These are phyloP conservation scores for Dicyrtoma fusca DNA, from an alignment of 2,888 invertebrate genomes.

Conservation along the genomic window DNA sequence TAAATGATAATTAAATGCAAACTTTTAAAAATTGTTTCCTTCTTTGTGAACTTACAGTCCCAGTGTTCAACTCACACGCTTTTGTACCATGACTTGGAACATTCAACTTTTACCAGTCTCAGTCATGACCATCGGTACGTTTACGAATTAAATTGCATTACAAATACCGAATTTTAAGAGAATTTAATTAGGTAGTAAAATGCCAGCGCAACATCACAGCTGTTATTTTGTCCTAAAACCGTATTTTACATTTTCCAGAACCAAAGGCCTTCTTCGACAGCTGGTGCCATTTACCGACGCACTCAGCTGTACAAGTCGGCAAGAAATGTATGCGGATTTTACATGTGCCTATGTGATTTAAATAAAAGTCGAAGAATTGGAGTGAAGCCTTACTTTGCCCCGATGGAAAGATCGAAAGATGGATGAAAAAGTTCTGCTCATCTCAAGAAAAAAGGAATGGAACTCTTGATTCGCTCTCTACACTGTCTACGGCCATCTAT, in stretches of 20 bases:
- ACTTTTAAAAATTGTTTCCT: conserved; percentile 38
- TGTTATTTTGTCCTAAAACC: too few relatives aligned
- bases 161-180: too few relatives aligned
- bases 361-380: background rate
- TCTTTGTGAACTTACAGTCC: conserved; percentile 59
- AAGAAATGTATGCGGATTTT: conserved; percentile 54
- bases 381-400: too few relatives aligned
- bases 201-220: too few relatives aligned
- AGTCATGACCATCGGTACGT: conserved; percentile 61
- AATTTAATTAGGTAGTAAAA: too few relatives aligned
- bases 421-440: too few relatives aligned
- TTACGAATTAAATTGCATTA: background rate
- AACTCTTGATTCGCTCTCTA: too few relatives aligned
- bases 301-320: conserved; percentile 50
- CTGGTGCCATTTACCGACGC: conserved; percentile 54
- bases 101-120: conserved; percentile 59
- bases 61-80: conserved; percentile 60
- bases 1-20: too few relatives aligned
- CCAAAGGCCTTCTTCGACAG: conserved; percentile 54
- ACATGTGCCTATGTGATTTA: conserved; percentile 52
- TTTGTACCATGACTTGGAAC: conserved; percentile 60
- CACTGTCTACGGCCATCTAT: too few relatives aligned
- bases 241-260: too few relatives aligned
- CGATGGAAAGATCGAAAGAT: too few relatives aligned
- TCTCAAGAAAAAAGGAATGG: too few relatives aligned